These are phyloP conservation scores for Turritopsis rubra DNA, from an alignment of 30 jellyfish, hydroid and myxozoan genomes.

Conservation along the genomic window DNA sequence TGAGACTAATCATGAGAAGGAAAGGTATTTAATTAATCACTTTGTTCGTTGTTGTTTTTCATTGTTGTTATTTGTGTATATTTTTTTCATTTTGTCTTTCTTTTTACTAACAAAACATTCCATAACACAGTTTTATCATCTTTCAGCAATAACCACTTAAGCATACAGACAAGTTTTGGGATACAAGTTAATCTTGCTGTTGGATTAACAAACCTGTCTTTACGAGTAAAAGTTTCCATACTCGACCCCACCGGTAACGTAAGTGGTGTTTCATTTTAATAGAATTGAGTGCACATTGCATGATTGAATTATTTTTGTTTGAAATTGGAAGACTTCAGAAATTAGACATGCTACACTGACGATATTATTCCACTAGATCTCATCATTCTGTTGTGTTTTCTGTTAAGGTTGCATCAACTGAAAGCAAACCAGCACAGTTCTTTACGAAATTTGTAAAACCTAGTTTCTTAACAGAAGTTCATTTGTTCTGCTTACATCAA, in stretches of 20 bases:
- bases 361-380: too few relatives aligned
- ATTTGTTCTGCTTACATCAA: not conserved
- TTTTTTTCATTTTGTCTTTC: not conserved
- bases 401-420: slow-evolving; percentile 4
- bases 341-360: too few relatives aligned
- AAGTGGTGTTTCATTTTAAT: too few relatives aligned
- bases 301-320: too few relatives aligned
- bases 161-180: not conserved
- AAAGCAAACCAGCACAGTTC: not conserved
- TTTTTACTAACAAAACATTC: not conserved
- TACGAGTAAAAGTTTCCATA: not conserved
- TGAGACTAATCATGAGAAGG: not conserved
- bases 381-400: too few relatives aligned
- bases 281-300: too few relatives aligned
- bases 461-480: slow-evolving; percentile 5
- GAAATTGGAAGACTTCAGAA: too few relatives aligned
- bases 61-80: not conserved
- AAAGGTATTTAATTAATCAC: not conserved
- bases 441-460: slow-evolving; percentile 3
- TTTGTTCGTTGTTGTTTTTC: not conserved
- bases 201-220: not conserved
- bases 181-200: not conserved
- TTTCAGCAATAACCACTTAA: not conserved
- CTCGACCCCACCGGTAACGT: slow-evolving; percentile 1
- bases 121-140: not conserved